A percentile compares a stretch with the other conserved stretches of the same genome.
phyloP scores from a whole-genome alignment of 1,140 invertebrate genomes.

The Orchestia grillus region DNA sequence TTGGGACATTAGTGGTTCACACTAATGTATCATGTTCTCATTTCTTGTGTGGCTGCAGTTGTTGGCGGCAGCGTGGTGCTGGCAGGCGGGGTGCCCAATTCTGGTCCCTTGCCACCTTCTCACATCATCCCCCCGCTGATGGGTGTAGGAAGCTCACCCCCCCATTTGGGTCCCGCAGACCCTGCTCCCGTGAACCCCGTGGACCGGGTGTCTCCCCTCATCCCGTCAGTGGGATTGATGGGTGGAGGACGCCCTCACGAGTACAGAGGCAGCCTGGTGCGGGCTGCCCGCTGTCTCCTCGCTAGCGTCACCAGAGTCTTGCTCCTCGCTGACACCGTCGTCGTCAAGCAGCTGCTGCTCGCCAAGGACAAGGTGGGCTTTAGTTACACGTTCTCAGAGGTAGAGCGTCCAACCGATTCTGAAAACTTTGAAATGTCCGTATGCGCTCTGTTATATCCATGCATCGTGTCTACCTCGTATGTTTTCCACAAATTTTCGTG shows the following conservation, averaged over 20 bases:
- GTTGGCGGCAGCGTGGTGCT: slow-evolving; percentile 18
- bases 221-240: background rate
- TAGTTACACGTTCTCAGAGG: too few relatives aligned
- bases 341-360: slow-evolving; percentile 94
- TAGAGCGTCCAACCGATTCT: too few relatives aligned
- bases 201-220: slow-evolving; percentile 6
- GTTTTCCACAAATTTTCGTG: too few relatives aligned
- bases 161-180: slow-evolving; percentile 27
- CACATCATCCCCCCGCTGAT: slow-evolving; percentile 48
- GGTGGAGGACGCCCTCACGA: slow-evolving; percentile 68
- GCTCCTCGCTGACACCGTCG: slow-evolving; percentile 97
- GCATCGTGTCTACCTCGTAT: too few relatives aligned
- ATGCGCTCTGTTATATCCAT: too few relatives aligned
- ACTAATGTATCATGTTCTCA: background rate
- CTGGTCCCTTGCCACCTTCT: slow-evolving; percentile 48
- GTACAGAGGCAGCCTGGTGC: slow-evolving; percentile 83
- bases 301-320: slow-evolving; percentile 96
- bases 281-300: slow-evolving; percentile 92
- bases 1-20: background rate
- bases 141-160: slow-evolving; percentile 19
- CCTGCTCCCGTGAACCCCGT: slow-evolving; percentile 49
- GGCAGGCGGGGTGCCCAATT: slow-evolving; percentile 58
- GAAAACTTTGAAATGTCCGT: too few relatives aligned
- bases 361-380: slow-evolving; percentile 92
- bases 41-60: background rate